Evolutionary conservation across 2,888 invertebrate genomes (phyloP).

Genomic region (Harpalus rubripes): DNA sequence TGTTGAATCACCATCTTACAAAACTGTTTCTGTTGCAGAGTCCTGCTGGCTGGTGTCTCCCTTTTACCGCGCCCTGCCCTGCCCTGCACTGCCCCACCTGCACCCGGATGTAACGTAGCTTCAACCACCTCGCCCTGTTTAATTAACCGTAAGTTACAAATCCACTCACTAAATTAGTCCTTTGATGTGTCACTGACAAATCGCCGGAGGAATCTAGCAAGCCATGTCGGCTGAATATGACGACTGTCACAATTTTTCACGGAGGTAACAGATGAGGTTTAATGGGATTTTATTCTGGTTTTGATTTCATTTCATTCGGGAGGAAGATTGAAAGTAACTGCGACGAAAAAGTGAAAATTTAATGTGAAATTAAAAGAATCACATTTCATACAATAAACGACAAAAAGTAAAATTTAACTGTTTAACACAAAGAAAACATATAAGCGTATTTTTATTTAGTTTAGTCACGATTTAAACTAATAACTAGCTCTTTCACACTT

Average conservation of each 20-base stretch:
- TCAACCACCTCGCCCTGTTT: slow-evolving; percentile 53
- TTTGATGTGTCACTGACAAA: slow-evolving; percentile 66
- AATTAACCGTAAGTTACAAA: slow-evolving; percentile 67
- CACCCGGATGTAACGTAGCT: slow-evolving; percentile 57
- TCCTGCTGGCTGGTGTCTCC: slow-evolving; percentile 2
- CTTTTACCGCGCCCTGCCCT: slow-evolving; percentile 5
- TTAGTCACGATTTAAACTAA: too few relatives aligned
- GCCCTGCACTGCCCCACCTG: slow-evolving; percentile 11
- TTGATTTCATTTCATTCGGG: neutral
- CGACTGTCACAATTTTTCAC: slow-evolving; percentile 11
- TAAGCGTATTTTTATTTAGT: too few relatives aligned
- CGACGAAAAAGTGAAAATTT: too few relatives aligned
- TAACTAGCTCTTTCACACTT: too few relatives aligned
- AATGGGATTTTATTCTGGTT: slow-evolving; percentile 6
- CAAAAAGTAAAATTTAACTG: too few relatives aligned
- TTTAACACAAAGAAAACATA: too few relatives aligned
- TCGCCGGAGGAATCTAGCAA: slow-evolving; percentile 45
- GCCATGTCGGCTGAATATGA: slow-evolving; percentile 15
- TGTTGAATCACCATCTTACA: neutral
- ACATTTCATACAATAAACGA: too few relatives aligned
- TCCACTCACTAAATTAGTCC: slow-evolving; percentile 67
- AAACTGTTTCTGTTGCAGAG: neutral
- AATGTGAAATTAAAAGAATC: too few relatives aligned
- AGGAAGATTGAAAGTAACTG: too few relatives aligned
- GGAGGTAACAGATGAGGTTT: neutral